Conservation (phyloP, 1,140 invertebrate species). For the Lordiphosa mommai region DNA sequence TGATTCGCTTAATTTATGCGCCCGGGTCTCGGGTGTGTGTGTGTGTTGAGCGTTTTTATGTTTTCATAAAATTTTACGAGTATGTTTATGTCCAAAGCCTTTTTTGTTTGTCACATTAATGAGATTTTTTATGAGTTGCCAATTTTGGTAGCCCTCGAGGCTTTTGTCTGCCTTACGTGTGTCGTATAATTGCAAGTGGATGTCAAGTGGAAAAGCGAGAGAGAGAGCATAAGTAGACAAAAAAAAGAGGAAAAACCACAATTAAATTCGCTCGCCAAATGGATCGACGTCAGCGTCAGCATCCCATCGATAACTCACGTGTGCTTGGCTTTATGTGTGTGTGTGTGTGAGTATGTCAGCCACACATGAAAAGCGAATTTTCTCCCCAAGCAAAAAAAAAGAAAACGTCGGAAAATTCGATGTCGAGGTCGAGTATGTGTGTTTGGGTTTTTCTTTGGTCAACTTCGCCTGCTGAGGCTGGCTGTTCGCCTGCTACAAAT, state of each 20-base stretch:
- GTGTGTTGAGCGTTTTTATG: conserved; percentile 2
- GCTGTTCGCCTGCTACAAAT: conserved; percentile 74
- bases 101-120: conserved; percentile 49
- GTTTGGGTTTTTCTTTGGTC: conserved; percentile 67
- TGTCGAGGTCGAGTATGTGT: conserved; percentile 42
- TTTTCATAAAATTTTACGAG: conserved; percentile 44
- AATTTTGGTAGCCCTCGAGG: conserved; percentile 34
- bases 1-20: conserved; percentile 34
- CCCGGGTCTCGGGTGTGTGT: conserved; percentile 2
- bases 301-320: conserved; percentile 56
- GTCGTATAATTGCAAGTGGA: conserved; percentile 37
- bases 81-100: conserved; percentile 45
- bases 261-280: conserved; percentile 44
- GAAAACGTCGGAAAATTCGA: conserved; percentile 66
- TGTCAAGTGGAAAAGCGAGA: conserved; percentile 14
- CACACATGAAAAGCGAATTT: conserved; percentile 76
- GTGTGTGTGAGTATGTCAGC: conserved; percentile 12
- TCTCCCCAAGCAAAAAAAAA: conserved; percentile 56
- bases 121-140: conserved; percentile 37
- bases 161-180: no score
- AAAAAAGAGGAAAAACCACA: conserved; percentile 23
- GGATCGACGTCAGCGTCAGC: conserved; percentile 67
- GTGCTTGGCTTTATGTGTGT: conserved; percentile 5
- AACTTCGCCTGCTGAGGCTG: conserved; percentile 54
- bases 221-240: conserved; percentile 13